Conservation (phyloP, 2,113 vertebrate genomes). For the Theropithecus gelada region DNA sequence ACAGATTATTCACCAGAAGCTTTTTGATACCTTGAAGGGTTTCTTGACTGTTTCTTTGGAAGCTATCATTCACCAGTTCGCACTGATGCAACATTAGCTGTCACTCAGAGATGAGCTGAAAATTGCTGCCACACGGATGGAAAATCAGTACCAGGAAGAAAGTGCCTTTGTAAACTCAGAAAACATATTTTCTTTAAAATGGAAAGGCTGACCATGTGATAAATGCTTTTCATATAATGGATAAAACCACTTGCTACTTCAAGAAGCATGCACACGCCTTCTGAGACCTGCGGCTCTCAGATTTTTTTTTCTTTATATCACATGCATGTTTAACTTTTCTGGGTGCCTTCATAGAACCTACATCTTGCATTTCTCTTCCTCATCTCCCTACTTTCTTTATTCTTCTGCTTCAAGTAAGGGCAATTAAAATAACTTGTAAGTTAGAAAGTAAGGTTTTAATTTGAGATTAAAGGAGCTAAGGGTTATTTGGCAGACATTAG, state of each 20-base stretch:
- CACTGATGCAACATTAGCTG: slow-evolving; percentile 68
- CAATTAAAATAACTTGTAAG: slow-evolving; percentile 37
- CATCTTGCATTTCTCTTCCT: neutral
- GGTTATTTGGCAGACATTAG: neutral
- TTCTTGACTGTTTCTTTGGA: slow-evolving; percentile 71
- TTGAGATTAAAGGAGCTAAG: neutral
- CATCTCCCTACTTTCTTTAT: neutral
- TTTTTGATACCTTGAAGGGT: slow-evolving; percentile 73
- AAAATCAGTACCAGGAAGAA: slow-evolving; percentile 69
- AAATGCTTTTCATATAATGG: slow-evolving; percentile 52
- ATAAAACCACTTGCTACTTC: slow-evolving; percentile 27
- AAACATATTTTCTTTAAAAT: slow-evolving; percentile 75
- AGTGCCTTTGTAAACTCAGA: slow-evolving; percentile 67
- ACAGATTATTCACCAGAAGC: slow-evolving; percentile 73
- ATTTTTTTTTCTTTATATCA: neutral
- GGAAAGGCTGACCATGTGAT: slow-evolving; percentile 65
- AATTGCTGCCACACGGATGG: slow-evolving; percentile 66
- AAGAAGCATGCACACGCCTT: neutral
- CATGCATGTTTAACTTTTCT: neutral
- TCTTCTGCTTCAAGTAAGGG: slow-evolving; percentile 24
- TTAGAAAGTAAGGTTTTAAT: slow-evolving; percentile 36
- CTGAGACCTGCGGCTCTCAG: neutral
- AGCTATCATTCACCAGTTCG: slow-evolving; percentile 65
- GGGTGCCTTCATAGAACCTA: neutral
- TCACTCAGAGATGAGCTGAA: slow-evolving; percentile 71